Conservation (phyloP, 1,140 invertebrate species). For the Drosophila navojoa region DNA sequence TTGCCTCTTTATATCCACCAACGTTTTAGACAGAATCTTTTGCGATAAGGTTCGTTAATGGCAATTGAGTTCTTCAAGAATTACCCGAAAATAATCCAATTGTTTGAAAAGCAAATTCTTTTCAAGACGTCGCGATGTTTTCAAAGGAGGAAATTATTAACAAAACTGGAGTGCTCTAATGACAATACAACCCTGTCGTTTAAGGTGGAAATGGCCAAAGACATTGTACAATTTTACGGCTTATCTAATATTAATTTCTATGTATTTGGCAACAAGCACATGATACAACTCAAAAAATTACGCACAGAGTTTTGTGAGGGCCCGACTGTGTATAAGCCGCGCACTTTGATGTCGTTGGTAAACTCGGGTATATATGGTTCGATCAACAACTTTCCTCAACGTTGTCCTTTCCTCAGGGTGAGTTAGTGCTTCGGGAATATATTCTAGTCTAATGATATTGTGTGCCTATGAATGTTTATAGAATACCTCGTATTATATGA, state of each 20-base stretch:
- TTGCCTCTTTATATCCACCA: not conserved
- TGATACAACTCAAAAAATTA: not conserved
- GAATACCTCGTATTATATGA: slow-evolving; percentile 22
- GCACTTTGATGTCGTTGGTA: not conserved
- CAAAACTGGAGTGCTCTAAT: no score
- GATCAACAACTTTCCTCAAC: slow-evolving; percentile 11
- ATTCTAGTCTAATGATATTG: no score
- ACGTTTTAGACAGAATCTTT: not conserved
- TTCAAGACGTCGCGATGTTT: no score
- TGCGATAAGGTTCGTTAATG: no score
- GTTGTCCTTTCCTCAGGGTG: slow-evolving; percentile 38
- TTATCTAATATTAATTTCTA: not conserved
- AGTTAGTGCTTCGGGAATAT: not conserved
- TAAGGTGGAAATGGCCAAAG: not conserved
- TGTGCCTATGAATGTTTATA: not conserved
- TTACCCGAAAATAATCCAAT: no score
- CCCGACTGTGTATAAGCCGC: not conserved
- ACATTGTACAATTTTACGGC: not conserved
- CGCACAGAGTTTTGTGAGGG: not conserved
- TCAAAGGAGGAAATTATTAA: no score
- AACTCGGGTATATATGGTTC: slow-evolving; percentile 14
- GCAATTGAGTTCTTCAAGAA: no score
- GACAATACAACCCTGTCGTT: not conserved
- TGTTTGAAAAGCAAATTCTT: no score
- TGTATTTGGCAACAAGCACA: not conserved